These are phyloP conservation scores for Polydrusus cervinus DNA, from an alignment of 2,888 invertebrate genomes.

Conservation along the genomic window DNA sequence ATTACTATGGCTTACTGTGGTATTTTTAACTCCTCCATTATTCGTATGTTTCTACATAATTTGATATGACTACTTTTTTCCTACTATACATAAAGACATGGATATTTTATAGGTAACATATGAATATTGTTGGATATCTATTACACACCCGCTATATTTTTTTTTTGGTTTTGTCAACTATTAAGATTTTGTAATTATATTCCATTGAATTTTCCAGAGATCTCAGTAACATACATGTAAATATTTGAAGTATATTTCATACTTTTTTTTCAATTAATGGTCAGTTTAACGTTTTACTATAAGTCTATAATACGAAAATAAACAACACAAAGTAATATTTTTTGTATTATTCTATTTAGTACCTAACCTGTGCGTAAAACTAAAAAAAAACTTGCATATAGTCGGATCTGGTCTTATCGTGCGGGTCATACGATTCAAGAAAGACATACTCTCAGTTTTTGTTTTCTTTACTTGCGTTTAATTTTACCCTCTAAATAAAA, in stretches of 20 bases:
- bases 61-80: not conserved
- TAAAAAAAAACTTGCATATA: too few relatives aligned
- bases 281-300: constrained; percentile 69
- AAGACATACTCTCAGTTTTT: too few relatives aligned
- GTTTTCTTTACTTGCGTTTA: too few relatives aligned
- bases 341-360: not conserved
- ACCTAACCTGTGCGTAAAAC: too few relatives aligned
- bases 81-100: not conserved
- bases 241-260: constrained; percentile 63
- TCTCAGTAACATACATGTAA: constrained; percentile 66
- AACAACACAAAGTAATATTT: constrained; percentile 37
- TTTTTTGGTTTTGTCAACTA: constrained; percentile 49
- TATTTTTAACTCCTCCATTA: constrained; percentile 15
- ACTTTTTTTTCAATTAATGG: constrained; percentile 67
- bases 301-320: constrained; percentile 68
- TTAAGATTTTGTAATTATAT: constrained; percentile 66
- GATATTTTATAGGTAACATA: constrained; percentile 4
- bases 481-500: too few relatives aligned
- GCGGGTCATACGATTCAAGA: too few relatives aligned
- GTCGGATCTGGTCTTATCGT: too few relatives aligned
- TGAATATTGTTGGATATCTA: constrained; percentile 7
- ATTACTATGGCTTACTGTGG: constrained; percentile 11
- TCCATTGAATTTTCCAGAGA: constrained; percentile 66
- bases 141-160: constrained; percentile 11
- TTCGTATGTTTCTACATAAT: constrained; percentile 16